Evolutionary conservation across 2,888 invertebrate species (phyloP), one percentile per base, ranked within the genome.

Genomic region (Cosmia trapezina): DNA sequence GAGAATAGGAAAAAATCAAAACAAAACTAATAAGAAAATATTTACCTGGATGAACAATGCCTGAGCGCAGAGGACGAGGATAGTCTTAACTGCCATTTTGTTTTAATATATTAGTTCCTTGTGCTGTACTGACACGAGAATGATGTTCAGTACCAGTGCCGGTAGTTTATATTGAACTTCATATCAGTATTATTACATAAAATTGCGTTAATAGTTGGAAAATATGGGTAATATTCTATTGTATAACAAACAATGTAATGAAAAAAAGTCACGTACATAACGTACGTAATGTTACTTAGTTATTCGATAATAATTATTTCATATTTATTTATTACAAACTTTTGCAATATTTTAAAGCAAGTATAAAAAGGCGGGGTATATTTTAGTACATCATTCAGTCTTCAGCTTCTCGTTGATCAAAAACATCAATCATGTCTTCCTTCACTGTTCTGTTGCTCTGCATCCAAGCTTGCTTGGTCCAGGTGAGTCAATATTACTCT

Each of bases 381-480:
- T 56, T 57, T 0, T 4, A 17, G 37, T 43, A 28, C 6, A 60
- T 62, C 47, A 73, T 75, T 70, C 70, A 43, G 70, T 72, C 33
- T 75, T 84, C 64, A 45, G 64, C 60, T 64, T 53, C 12, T 70
- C 60, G 64, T 77, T 80, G 64, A 82, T 70, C 64, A 75, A 61
- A 73, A 51, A n/a, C 17, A n/a, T 56, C 14, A 53, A 86, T 83
- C 71, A 90, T 90, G 89, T 83, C 86, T 74, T 66, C 87, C 70
- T 89, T 89, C 76, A 66, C 86, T 69, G 67, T 90, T 57, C 68
- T 91, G 11, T 51, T 90, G n/a, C 63, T 91, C 63, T 90, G 87
- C 85, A 74, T 85, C 73, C 90, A 90, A 79, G 88, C 87, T 83
- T 89, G 87, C 84, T 85, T 90, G 78, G 68, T 90, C 64, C 89